Evolutionary conservation across 1,140 invertebrate species (phyloP), one percentile per base, ranked within the genome.

Genomic region (Drosophila saltans): DNA sequence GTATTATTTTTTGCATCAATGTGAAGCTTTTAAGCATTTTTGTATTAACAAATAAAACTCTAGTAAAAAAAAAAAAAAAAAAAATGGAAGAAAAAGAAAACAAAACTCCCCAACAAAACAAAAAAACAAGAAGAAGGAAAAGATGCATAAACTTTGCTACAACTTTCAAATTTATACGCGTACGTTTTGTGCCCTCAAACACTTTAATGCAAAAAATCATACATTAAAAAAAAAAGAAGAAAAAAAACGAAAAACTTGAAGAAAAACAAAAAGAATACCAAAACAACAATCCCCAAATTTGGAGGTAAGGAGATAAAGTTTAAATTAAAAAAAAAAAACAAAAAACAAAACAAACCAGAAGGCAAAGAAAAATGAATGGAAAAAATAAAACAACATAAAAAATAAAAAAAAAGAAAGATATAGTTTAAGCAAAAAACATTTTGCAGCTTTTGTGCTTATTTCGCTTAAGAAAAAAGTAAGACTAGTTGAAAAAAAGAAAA

Each of bases 371-470:
- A 39, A 66, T 56, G 45, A 67, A 65, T 40, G 11, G 33, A 36
- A 39, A 21, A 72, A 33, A 40, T 52, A 30, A 41, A 61, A 75
- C 63, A 36, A 26, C 45, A 81, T 69, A 41, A 65, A 36, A 39
- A 63, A 56, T 36, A 67, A 65, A 55, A n/a, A 59, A 66, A 64
- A 70, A 77, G 66, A 62, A 71, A 75, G 81, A 65, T 71, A 75
- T 85, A 90, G 80, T 90, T 86, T 90, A 90, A 86, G 75, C 88
- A 90, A 90, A 81, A 90, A 79, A 90, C 66, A 84, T 86, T 90
- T 90, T 88, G 80, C 88, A 86, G 88, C 88, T 90, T 90, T 90
- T 90, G 82, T 90, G 88, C 88, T 90, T 91, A 86, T 90, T 90
- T 90, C 82, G 88, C 88, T 90, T 90, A 90, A 82, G 80, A 75